Evolutionary conservation across 2,888 invertebrate species (phyloP).

Genomic region (Phania funesta): DNA sequence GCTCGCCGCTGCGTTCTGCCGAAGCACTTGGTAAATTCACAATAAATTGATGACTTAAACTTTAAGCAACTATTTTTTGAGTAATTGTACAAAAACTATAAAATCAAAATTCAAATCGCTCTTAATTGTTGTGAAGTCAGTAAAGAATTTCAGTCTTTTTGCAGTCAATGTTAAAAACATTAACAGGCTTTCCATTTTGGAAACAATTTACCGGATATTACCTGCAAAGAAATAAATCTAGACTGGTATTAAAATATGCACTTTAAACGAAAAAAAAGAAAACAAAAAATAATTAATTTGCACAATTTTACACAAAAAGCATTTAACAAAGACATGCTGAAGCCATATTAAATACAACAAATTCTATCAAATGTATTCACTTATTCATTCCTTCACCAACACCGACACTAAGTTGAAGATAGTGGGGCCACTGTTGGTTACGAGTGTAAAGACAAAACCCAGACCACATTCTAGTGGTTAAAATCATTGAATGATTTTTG

Average conservation of each 20-base stretch:
- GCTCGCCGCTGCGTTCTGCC: too few species aligned
- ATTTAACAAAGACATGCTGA: constrained; percentile 36
- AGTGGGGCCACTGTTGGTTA: constrained; percentile 1
- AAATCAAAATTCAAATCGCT: too few species aligned
- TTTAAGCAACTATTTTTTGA: too few species aligned
- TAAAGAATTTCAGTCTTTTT: too few species aligned
- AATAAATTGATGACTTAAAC: too few species aligned
- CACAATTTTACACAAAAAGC: constrained; percentile 32
- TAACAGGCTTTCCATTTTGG: too few species aligned
- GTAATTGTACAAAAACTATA: too few species aligned
- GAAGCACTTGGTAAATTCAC: too few species aligned
- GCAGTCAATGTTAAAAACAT: too few species aligned
- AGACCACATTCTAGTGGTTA: constrained; percentile 53
- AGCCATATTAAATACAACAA: constrained; percentile 36
- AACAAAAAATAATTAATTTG: constrained; percentile 46
- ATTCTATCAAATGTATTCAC: background rate
- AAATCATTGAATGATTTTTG: constrained; percentile 28
- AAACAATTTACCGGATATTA: background rate
- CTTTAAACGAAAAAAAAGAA: background rate
- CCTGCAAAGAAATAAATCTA: background rate
- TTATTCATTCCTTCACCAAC: background rate
- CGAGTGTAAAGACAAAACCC: constrained; percentile 32
- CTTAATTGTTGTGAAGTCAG: too few species aligned
- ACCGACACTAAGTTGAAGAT: background rate
- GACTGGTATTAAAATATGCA: background rate